Percentiles rank a stretch among this genome's conserved stretches.
Evolutionary conservation across 2,888 invertebrate genomes (phyloP).

Genomic region (Agrilus mali): DNA sequence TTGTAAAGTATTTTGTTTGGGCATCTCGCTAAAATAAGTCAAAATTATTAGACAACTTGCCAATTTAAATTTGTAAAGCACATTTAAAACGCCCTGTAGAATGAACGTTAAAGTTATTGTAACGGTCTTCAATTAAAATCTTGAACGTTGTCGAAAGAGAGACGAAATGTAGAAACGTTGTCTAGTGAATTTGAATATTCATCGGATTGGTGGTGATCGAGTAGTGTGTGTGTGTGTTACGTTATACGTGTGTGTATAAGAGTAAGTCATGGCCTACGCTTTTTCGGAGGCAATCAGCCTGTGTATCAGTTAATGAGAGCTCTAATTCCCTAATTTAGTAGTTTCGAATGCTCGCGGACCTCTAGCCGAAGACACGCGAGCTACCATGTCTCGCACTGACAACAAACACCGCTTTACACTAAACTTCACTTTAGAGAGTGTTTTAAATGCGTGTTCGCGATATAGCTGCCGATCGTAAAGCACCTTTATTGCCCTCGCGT

Average conservation of each 20-base stretch:
- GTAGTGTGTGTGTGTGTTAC: slow-evolving; percentile 4
- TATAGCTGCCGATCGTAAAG: slow-evolving; percentile 18
- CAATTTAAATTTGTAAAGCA: too few relatives aligned
- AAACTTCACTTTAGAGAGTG: slow-evolving; percentile 27
- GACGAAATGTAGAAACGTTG: slow-evolving; percentile 20
- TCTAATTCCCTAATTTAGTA: slow-evolving; percentile 33
- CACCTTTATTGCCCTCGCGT: slow-evolving; percentile 18
- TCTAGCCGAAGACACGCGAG: slow-evolving; percentile 20
- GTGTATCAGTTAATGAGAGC: slow-evolving; percentile 35
- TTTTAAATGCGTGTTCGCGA: slow-evolving; percentile 23
- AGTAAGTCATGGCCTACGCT: slow-evolving; percentile 14
- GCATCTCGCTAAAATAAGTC: too few relatives aligned
- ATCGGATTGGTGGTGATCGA: slow-evolving; percentile 10
- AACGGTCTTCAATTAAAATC: too few relatives aligned
- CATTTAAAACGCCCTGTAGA: too few relatives aligned
- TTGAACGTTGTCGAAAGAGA: too few relatives aligned
- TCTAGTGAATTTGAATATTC: slow-evolving; percentile 20
- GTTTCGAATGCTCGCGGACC: slow-evolving; percentile 22
- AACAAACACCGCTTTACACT: slow-evolving; percentile 20
- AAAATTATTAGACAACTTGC: too few relatives aligned
- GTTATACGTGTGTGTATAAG: slow-evolving; percentile 5
- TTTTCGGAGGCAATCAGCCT: slow-evolving; percentile 20
- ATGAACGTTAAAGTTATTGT: too few relatives aligned
- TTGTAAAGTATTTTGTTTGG: too few relatives aligned
- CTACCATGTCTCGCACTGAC: slow-evolving; percentile 16